Conservation (phyloP, 2,113 vertebrate genomes). For the Cyanoliseus patagonus region DNA sequence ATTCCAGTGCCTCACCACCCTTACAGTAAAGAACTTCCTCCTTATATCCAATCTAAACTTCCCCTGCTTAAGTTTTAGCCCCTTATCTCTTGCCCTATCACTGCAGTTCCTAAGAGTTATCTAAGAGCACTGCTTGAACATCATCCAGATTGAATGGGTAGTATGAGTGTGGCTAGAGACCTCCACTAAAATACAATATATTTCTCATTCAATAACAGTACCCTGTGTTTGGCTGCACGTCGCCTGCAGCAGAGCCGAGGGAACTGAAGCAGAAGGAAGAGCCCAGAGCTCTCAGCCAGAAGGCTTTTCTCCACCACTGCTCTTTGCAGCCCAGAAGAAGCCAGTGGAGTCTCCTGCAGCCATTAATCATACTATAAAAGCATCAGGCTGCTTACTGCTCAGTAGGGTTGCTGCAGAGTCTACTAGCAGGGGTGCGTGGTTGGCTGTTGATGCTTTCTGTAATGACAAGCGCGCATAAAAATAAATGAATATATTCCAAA, state of each 20-base stretch:
- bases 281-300: neutral
- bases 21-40: no score
- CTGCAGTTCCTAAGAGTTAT: neutral
- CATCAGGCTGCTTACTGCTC: neutral
- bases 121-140: neutral
- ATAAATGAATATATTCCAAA: neutral
- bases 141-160: neutral
- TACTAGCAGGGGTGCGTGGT: neutral
- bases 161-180: fast-evolving
- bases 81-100: no score
- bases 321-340: neutral
- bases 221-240: neutral
- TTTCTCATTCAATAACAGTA: neutral
- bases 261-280: neutral
- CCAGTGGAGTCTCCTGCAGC: neutral
- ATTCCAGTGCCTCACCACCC: no score
- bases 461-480: neutral
- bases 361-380: neutral
- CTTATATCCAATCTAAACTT: no score
- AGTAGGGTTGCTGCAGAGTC: neutral
- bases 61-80: no score
- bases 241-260: neutral
- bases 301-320: neutral
- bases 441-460: neutral
- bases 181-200: fast-evolving